A percentile compares a stretch with the other conserved stretches of the same genome.
Evolutionary conservation across 2,113 vertebrate species (phyloP).

Genomic region (Paramormyrops kingsleyae): DNA sequence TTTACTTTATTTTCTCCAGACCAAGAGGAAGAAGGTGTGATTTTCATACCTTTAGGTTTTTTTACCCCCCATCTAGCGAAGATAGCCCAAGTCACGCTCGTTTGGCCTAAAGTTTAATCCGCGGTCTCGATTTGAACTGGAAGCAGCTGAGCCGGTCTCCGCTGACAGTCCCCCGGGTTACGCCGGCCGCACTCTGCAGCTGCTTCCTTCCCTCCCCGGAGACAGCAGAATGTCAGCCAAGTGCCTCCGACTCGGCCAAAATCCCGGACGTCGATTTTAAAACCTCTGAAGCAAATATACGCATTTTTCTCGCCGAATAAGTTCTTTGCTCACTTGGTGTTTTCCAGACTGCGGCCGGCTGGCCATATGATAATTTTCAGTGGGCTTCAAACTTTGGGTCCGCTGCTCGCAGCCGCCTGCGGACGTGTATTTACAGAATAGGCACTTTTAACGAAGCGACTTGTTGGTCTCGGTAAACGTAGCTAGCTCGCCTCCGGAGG

Average conservation of each 20-base stretch:
- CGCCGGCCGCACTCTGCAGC: neutral
- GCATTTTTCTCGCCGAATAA: neutral
- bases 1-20: neutral
- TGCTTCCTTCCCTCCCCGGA: neutral
- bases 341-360: neutral
- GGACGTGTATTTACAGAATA: constrained; percentile 32
- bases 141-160: neutral
- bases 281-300: neutral
- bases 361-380: constrained; percentile 3
- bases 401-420: constrained; percentile 9
- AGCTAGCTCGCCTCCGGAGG: constrained; percentile 47
- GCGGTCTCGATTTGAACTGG: constrained; percentile 20
- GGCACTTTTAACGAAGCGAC: constrained; percentile 40
- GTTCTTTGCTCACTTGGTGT: neutral
- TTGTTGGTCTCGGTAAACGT: constrained; percentile 34
- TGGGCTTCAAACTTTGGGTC: neutral
- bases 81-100: constrained; percentile 19
- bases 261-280: neutral
- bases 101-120: constrained; percentile 24
- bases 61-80: constrained; percentile 9
- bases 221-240: neutral
- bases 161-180: neutral
- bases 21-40: neutral
- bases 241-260: neutral
- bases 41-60: neutral